Evolutionary conservation across 1,140 invertebrate genomes (phyloP).

Genomic region (Pseudobourletiella spinata): DNA sequence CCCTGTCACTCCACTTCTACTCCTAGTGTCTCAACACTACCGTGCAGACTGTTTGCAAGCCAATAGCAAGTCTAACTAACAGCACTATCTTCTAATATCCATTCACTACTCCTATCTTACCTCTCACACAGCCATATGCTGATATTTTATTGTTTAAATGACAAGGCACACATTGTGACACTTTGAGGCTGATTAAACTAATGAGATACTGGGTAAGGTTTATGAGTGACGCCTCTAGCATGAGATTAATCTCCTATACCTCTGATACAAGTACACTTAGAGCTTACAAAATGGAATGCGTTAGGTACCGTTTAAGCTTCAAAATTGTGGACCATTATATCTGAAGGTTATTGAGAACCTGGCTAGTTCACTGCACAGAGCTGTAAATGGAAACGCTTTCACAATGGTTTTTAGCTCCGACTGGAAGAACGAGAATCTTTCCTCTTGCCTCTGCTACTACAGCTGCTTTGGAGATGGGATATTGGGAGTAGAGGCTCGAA

Average conservation of each 20-base stretch:
- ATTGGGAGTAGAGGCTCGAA: not conserved
- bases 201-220: not conserved
- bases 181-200: too few species aligned
- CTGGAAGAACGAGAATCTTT: not conserved
- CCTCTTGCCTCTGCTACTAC: not conserved
- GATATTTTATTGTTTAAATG: too few species aligned
- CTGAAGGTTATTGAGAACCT: not conserved
- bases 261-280: not conserved
- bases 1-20: too few species aligned
- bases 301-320: not conserved
- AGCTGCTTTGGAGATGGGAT: not conserved
- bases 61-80: too few species aligned
- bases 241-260: not conserved
- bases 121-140: too few species aligned
- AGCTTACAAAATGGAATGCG: not conserved
- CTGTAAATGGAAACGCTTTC: not conserved
- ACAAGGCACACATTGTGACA: too few species aligned
- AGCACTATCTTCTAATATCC: too few species aligned
- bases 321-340: not conserved
- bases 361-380: not conserved
- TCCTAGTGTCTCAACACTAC: too few species aligned
- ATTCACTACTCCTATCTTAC: too few species aligned
- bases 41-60: too few species aligned
- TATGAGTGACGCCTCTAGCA: not conserved
- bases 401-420: not conserved